Evolutionary conservation across 2,113 vertebrate genomes (phyloP), one percentile per base, ranked within the genome.

Genomic region (Misgurnus anguillicaudatus): DNA sequence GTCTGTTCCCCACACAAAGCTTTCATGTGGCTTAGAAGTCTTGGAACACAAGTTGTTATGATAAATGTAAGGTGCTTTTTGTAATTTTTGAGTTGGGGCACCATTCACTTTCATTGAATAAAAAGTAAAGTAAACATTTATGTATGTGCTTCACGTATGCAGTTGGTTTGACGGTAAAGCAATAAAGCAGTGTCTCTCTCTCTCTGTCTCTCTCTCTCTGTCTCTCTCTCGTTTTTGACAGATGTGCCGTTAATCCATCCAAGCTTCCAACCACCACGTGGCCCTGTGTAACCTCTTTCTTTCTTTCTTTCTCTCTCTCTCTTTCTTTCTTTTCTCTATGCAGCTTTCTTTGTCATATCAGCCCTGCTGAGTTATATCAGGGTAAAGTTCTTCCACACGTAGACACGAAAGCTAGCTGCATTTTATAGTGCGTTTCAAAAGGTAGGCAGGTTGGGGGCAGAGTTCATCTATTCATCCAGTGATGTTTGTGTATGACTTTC

Each of bases 321-420:
- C 60, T 48, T 58, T 80, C 39, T 19, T 42, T 66, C 57, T 82
- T n/a, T 75, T 74, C 48, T 84, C 66, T 66, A 7, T 41, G 48
- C 74, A 77, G 71, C 48, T 67, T 53, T 80, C 70, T 67, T 63
- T 75, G 42, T 60, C 55, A 80, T 21, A 78, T 78, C 74, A 53
- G 61, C 66, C 9, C 9, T 19, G 62, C 21, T 51, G 57, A 39
- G 71, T 71, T 71, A 75, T 80, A 80, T 53, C 62, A 73, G 74
- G 67, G 17, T 61, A 48, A 10, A 11, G 70, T 36, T 64, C 71
- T 67, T 66, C 72, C 61, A 81, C 67, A 79, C 62, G 77, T 21
- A 47, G 63, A 64, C 64, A 55, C 48, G 13, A 14, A 17, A 51
- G 48, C 48, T 51, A 14, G 48, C 48, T 16, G 48, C 48, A 16